Percentiles rank a stretch among this genome's conserved stretches.
Evolutionary conservation across 2,113 vertebrate species (phyloP).

Genomic region (Aepyceros melampus): DNA sequence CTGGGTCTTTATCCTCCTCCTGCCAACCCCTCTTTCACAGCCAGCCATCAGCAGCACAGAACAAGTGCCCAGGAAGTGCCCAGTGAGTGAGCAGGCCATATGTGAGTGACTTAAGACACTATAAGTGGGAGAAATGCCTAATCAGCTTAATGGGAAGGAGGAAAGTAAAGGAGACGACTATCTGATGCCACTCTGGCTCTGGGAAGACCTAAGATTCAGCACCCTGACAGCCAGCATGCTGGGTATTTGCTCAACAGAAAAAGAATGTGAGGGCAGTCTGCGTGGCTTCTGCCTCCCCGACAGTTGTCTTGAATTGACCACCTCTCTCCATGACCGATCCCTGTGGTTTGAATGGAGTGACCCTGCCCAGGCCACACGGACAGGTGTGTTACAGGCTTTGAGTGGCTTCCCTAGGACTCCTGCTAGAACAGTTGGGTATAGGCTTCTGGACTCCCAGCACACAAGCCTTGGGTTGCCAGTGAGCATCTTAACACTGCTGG

Average conservation of each 20-base stretch:
- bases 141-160: not conserved
- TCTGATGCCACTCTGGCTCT: accelerated
- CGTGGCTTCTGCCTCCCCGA: not conserved
- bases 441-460: not conserved
- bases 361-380: not conserved
- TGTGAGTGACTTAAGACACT: not conserved
- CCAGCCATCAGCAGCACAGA: not conserved
- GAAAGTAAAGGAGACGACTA: not conserved
- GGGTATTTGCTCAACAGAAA: not conserved
- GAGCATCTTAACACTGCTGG: not conserved
- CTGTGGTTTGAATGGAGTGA: not conserved
- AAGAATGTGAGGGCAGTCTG: not conserved
- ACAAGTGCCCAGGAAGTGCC: not conserved
- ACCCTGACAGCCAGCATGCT: not conserved
- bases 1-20: not conserved
- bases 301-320: not conserved
- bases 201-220: not conserved
- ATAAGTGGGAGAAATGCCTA: not conserved
- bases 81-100: not conserved
- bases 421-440: not conserved
- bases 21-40: not conserved
- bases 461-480: not conserved
- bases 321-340: not conserved
- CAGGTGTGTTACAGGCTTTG: not conserved
- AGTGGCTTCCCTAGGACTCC: not conserved